Evolutionary conservation across 2,797 vertebrate species (phyloP), one percentile per base, ranked within the genome.

Genomic region (Graptemys geographica): DNA sequence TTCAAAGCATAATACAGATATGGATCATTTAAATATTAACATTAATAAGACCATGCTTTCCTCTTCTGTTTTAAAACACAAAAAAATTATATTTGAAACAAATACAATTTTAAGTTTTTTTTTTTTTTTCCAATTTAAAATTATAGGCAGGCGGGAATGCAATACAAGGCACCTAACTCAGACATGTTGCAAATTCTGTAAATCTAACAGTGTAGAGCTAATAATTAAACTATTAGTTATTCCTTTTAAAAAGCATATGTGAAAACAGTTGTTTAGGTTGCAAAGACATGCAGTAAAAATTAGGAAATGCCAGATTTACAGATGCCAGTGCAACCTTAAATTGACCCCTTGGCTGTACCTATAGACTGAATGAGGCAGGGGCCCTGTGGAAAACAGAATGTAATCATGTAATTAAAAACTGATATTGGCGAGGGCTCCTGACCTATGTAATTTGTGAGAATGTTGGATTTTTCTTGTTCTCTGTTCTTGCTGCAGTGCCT

Each of bases 41-140:
- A 83, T 88, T 86, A 84, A 74, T 83, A 94, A 88, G n/a, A 33
- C 62, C 33, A 65, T 65, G 62, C 57, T 62, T 62, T 62, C 57
- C 57, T 62, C 57, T 2, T 44, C 74, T 4, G 80, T 65, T n/a
- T 33, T 84, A 79, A 91, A 27, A 72, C n/a, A 85, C 7, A 87
- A 69, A 2, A 28, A 47, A 56, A 76, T 47, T 19, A 10, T 53
- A 52, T 47, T 3, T 76, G 81, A 69, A 84, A 89, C 74, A 86
- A 88, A 93, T 95, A 51, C 83, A 92, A 28, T 93, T 81, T 62
- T 92, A 89, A 83, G 41, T 4, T 41, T 41, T 41, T 5, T 89
- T 87, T 89, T 79, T 55, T 94, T 93, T 12, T 90, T 56, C 44
- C 79, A 72, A 57, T 55, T 85, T 79, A 88, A 90, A 81, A 94